A percentile compares a stretch with the other conserved stretches of the same genome.
Evolutionary conservation across 2,113 vertebrate species (phyloP).

Genomic region (Entelurus aequoreus): DNA sequence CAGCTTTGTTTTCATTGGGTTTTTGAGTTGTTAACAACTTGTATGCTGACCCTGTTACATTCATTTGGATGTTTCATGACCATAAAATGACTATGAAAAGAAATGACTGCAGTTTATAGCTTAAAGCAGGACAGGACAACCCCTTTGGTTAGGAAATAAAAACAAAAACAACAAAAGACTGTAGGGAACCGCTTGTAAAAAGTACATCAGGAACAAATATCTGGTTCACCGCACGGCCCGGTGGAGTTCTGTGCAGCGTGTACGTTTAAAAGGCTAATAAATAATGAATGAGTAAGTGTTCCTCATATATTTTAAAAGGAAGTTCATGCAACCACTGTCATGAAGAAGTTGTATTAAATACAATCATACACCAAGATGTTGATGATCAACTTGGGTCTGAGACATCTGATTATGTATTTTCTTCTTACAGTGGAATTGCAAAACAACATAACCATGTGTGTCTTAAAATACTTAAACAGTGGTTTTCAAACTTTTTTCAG

Average conservation of each 20-base stretch:
- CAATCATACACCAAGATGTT: too few relatives aligned
- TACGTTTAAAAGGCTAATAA: conserved; percentile 36
- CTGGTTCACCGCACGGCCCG: conserved; percentile 25
- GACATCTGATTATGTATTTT: too few relatives aligned
- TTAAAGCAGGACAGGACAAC: not conserved
- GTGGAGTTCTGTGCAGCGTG: conserved; percentile 27
- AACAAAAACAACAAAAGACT: not conserved
- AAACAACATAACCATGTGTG: too few relatives aligned
- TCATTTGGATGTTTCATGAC: not conserved
- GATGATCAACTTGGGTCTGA: too few relatives aligned
- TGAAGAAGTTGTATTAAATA: not conserved
- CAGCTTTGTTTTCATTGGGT: not conserved
- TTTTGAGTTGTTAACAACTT: not conserved
- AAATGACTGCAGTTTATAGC: not conserved
- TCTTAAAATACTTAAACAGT: too few relatives aligned
- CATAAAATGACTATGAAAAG: not conserved
- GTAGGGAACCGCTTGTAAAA: conserved; percentile 26
- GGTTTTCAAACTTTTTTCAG: too few relatives aligned
- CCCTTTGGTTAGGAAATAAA: conserved; percentile 10
- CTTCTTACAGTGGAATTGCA: too few relatives aligned
- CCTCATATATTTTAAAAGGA: conserved; percentile 31
- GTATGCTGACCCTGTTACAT: not conserved
- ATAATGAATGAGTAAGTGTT: conserved; percentile 33
- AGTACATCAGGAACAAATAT: conserved; percentile 46
- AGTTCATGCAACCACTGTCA: conserved; percentile 39